Base-by-base conservation (phyloP, 2,113 vertebrate genomes). In the Phaethon lepturus region DNA sequence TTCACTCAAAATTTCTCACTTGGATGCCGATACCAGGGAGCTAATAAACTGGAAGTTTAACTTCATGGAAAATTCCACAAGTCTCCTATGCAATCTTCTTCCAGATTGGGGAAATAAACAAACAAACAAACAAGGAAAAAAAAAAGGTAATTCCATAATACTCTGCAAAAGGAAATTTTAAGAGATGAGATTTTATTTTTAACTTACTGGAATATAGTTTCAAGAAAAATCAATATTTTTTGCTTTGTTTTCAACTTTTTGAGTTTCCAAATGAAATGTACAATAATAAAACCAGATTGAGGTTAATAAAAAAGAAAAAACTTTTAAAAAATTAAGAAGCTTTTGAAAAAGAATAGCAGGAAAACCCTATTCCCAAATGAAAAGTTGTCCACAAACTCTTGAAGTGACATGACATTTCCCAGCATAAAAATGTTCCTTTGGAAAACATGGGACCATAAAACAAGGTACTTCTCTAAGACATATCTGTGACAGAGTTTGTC, bases 1-100 rank as follows among this genome's bases (percentile, higher is more conserved):
- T 96, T 95, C 69, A 75, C 4, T 96, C 29, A 10, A 89, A 84
- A 93, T 93, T 75, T 94, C 68, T 84, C 66, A 82, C 64, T 94
- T 82, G 52, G 35, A 74, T 84, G 44, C 29, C 69, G 95, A 23
- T 60, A 75, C 18, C n/a, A 78, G 26, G 44, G 40, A 94, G 49
- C 26, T 88, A 95, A 93, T 88, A 86, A 86, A 7, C 38, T 68
- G 44, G n/a, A 89, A 82, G 47, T 63, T 86, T 35, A 89, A 38
- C 9, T 74, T 85, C 40, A 68, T 79, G 56, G 91, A 94, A 93
- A 94, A 91, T 90, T 91, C 52, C 80, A 82, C 26, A 68, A 19
- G 33, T 52, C 13, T 86, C 12, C 68, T 60, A 31, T 16, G 20
- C 7, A 63, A 49, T 92, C 71, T 92, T 95, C n/a, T 89, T 89